These are phyloP conservation scores for Mastomys natalensis DNA, from an alignment of 2,113 vertebrate genomes.

Conservation along the genomic window DNA sequence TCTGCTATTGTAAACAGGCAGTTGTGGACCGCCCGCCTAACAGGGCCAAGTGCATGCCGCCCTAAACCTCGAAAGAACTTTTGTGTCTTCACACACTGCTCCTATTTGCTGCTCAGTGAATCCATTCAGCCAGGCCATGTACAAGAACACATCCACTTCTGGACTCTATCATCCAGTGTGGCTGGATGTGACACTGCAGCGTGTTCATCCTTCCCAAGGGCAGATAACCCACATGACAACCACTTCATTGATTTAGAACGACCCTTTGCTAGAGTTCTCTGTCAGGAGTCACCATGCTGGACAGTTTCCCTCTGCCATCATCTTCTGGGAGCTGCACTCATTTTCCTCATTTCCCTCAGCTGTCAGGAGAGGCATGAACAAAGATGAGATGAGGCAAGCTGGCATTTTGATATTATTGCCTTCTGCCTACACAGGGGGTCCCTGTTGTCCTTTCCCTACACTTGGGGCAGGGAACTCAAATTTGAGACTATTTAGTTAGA, in stretches of 20 bases:
- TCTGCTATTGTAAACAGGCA: not conserved
- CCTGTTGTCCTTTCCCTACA: conserved; percentile 62
- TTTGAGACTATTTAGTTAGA: conserved; percentile 44
- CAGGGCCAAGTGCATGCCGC: conserved; percentile 67
- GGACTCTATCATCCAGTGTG: conserved; percentile 45
- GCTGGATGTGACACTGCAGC: not conserved
- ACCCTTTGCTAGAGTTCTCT: not conserved
- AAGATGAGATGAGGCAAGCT: not conserved
- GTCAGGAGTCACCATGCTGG: not conserved
- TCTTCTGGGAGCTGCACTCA: not conserved
- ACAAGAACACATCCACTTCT: conserved; percentile 69
- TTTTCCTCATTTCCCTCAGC: conserved; percentile 12
- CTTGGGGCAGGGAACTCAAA: conserved; percentile 57
- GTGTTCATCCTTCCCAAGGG: not conserved
- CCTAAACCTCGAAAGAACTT: conserved; percentile 56
- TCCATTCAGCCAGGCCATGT: conserved; percentile 52
- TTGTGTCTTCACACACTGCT: conserved; percentile 64
- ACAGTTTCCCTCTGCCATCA: not conserved
- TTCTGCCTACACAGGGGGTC: conserved; percentile 41
- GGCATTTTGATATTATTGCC: conserved; percentile 54
- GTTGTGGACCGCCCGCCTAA: conserved; percentile 64
- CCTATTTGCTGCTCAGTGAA: conserved; percentile 68
- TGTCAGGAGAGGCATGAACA: conserved; percentile 8
- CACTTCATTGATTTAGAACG: not conserved
- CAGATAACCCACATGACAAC: not conserved